Base-by-base conservation (phyloP, 2,888 invertebrate genomes). In the Busseola fusca region DNA sequence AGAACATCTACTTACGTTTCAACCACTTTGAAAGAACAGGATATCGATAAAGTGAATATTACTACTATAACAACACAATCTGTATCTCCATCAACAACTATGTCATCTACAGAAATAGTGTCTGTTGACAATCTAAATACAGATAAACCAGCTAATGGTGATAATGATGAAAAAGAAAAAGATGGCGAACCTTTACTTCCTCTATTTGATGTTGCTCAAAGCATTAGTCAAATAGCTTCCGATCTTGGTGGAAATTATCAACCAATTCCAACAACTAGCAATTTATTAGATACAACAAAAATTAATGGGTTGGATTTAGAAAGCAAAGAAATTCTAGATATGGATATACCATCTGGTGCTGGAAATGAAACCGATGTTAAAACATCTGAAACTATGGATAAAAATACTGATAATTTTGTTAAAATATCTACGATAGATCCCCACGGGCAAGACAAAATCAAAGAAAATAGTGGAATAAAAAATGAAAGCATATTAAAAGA, bases 161-260 rank as follows among this genome's bases (percentile, higher is more conserved):
- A 69, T 21, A 78, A 75, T 12, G 78, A 84, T 62, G 72, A 74
- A 72, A 74, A 76, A 25, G 75, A 83, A 12, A 89, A 89, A 66
- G 87, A 88, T 48, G 82, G 84, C 60, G 91, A 91, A 73, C 81
- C 91, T 58, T 80, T 86, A 25, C 75, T 91, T 62, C 93, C 91
- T 18, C 75, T 94, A 48, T 95, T 96, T 85, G 95, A 96, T 84
- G 92, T 96, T 45, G 94, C 94, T 65, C 93, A 94, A 84, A 95
- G 95, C 83, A 93, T 96, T 60, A 96, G 95, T 81, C 95, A 96
- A 90, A 96, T 96, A 82, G 95, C 96, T 67, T 95, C 95, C 4
- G 95, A 96, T 84, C 88, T 96, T 37, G 95, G 94, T 45, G 89
- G 89, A 57, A 91, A 87, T 70, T 94, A 91, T 78, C 90, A 88